A percentile compares a stretch with the other conserved stretches of the same genome.
Conservation (phyloP, 2,797 vertebrate species). For the Danionella dracula region DNA sequence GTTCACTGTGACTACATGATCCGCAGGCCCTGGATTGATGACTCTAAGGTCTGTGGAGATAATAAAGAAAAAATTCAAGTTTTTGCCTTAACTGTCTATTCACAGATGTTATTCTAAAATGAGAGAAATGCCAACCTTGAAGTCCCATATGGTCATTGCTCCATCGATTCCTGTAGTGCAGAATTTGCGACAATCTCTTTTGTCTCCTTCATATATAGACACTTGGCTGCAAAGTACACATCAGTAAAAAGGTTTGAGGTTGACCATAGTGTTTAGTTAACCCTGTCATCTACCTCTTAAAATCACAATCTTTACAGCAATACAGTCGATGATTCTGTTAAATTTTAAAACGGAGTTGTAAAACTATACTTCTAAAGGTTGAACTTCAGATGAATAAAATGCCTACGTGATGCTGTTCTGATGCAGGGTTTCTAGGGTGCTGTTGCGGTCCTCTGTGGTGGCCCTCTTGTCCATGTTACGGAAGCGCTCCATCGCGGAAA, state of each 20-base stretch:
- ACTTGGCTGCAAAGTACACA: conserved; percentile 79
- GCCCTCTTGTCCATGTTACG: conserved; percentile 98
- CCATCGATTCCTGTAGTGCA: conserved; percentile 99
- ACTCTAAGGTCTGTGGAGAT: conserved; percentile 86
- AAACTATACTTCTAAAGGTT: not conserved
- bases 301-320: too few relatives aligned
- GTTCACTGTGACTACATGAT: conserved; percentile 84
- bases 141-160: conserved; percentile 99
- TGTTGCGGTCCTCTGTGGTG: conserved; percentile 92
- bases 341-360: not conserved
- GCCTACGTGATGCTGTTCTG: conserved; percentile 74
- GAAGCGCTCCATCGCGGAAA: conserved; percentile 98
- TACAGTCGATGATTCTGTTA: not conserved
- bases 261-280: too few relatives aligned
- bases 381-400: too few relatives aligned
- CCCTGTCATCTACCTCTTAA: too few relatives aligned
- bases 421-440: conserved; percentile 76
- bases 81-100: too few relatives aligned
- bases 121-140: conserved; percentile 75
- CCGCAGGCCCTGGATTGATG: conserved; percentile 92
- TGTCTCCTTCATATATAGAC: conserved; percentile 98
- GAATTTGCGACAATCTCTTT: conserved; percentile 97
- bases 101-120: not conserved
- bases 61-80: conserved; percentile 25
- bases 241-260: too few relatives aligned